These are phyloP conservation scores for Chelon auratus DNA, from an alignment of 2,797 vertebrate genomes.

Conservation along the genomic window DNA sequence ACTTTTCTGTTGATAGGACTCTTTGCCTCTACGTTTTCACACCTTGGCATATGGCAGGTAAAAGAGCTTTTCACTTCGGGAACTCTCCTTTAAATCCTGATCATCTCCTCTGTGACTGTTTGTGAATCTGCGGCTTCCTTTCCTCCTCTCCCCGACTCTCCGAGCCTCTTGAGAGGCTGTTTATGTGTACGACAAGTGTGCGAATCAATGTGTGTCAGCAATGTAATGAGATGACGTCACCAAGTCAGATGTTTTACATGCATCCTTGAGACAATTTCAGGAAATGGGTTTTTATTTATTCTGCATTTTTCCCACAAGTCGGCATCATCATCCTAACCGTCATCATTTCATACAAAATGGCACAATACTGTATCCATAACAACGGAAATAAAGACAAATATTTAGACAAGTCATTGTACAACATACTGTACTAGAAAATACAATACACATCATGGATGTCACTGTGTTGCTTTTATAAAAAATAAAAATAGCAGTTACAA, in stretches of 20 bases:
- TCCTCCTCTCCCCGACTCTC: neutral
- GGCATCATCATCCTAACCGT: slow-evolving; percentile 11
- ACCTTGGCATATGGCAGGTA: neutral
- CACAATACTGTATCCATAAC: slow-evolving; percentile 63
- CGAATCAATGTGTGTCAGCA: neutral
- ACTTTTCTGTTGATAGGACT: slow-evolving; percentile 22
- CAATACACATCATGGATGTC: slow-evolving; percentile 53
- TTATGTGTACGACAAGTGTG: slow-evolving; percentile 8
- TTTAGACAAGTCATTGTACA: slow-evolving; percentile 52
- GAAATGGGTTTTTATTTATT: slow-evolving; percentile 66
- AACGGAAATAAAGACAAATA: slow-evolving; percentile 63
- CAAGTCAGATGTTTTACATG: slow-evolving; percentile 16
- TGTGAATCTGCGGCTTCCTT: neutral
- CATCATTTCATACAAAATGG: slow-evolving; percentile 50
- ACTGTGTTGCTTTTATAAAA: slow-evolving; percentile 59
- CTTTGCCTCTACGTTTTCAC: slow-evolving; percentile 10
- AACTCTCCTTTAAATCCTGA: neutral
- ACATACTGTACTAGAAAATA: slow-evolving; percentile 53
- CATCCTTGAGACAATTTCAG: slow-evolving; percentile 55
- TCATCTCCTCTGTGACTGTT: slow-evolving; percentile 7
- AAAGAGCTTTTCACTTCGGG: neutral
- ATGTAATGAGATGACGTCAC: slow-evolving; percentile 2
- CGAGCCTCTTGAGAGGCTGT: neutral
- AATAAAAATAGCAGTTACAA: slow-evolving; percentile 59
- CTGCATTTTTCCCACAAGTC: slow-evolving; percentile 33